Base-by-base conservation (phyloP, 2,797 vertebrate species). In the Meriones psammophilus region DNA sequence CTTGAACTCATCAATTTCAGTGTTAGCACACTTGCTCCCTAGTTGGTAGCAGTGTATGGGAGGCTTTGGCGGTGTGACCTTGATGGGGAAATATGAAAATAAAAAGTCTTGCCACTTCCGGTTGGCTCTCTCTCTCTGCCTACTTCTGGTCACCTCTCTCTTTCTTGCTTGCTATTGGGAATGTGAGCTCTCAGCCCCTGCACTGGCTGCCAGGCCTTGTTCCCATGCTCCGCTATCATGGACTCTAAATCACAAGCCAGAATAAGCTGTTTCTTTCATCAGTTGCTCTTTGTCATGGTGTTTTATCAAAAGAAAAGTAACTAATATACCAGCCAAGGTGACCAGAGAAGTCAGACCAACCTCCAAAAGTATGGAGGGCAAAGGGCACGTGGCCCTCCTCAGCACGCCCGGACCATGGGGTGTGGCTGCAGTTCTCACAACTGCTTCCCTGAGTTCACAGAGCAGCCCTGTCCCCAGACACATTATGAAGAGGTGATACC, bases 341-440 rank as follows among this genome's bases (percentile, higher is more conserved):
- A 93, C 76, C 36, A 30, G 26, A 81, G 62, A 94, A 94, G 94
- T 94, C 84, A 81, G 69, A n/a, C 28, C 81, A 96, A 15, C 58
- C 95, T 91, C 89, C 8, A 13, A 3, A 24, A 91, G 22, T 30
- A 10, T 56, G 1, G 79, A 26, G 80, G 18, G 5, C 8, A 18
- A 8, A 46, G 42, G 18, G 22, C 0, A 0, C 20, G 17, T 42
- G 46, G 26, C 39, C 50, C 54, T n/a, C 36, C 28, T 54, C 39
- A 17, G 39, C 50, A 84, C 64, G n/a, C 28, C n/a, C 69, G 77
- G 93, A 69, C 39, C 17, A 2, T 6, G 15, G 80, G 84, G 62
- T 46, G 66, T 39, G 10, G 30, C 90, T 78, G 64, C 78, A 92
- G 95, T 71, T 87, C 64, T 74, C 1, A 2, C 89, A 86, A 60